phyloP scores from a whole-genome alignment of 1,140 invertebrate genomes.

The Drosophila navojoa region DNA sequence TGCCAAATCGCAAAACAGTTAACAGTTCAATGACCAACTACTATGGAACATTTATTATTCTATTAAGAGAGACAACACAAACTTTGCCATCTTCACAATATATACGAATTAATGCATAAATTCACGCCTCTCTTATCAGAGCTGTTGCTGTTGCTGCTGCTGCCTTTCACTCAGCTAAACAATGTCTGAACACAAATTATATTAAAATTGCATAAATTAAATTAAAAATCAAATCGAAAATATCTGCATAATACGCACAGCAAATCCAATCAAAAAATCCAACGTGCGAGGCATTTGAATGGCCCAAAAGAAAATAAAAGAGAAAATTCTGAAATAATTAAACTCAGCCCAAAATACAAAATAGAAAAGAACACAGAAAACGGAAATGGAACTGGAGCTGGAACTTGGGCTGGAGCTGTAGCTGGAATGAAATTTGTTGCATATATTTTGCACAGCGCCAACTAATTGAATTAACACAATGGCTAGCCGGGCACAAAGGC shows the following conservation, averaged over 20 bases:
- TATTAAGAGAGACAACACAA: neutral
- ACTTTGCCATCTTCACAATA: neutral
- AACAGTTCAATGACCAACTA: slow-evolving; percentile 45
- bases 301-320: slow-evolving; percentile 12
- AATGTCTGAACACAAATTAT: neutral
- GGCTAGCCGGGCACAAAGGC: slow-evolving; percentile 46
- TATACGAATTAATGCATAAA: slow-evolving; percentile 35
- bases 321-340: slow-evolving; percentile 28
- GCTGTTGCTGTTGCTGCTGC: slow-evolving; percentile 1
- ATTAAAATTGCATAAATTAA: slow-evolving; percentile 59
- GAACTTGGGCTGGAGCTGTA: slow-evolving; percentile 28
- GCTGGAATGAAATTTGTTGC: slow-evolving; percentile 65
- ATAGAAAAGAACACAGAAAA: slow-evolving; percentile 35
- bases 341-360: slow-evolving; percentile 49
- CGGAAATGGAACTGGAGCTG: slow-evolving; percentile 42
- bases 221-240: slow-evolving; percentile 54
- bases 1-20: neutral
- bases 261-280: slow-evolving; percentile 44
- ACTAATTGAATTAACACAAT: slow-evolving; percentile 81
- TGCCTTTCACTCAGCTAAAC: slow-evolving; percentile 30
- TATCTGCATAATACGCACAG: slow-evolving; percentile 65
- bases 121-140: slow-evolving; percentile 30
- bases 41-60: slow-evolving; percentile 19
- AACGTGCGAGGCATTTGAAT: slow-evolving; percentile 56
- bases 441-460: slow-evolving; percentile 59